A percentile compares a stretch with the other conserved stretches of the same genome.
Conservation (phyloP, 2,113 vertebrate genomes). For the Pseudorectes ferrugineus region DNA sequence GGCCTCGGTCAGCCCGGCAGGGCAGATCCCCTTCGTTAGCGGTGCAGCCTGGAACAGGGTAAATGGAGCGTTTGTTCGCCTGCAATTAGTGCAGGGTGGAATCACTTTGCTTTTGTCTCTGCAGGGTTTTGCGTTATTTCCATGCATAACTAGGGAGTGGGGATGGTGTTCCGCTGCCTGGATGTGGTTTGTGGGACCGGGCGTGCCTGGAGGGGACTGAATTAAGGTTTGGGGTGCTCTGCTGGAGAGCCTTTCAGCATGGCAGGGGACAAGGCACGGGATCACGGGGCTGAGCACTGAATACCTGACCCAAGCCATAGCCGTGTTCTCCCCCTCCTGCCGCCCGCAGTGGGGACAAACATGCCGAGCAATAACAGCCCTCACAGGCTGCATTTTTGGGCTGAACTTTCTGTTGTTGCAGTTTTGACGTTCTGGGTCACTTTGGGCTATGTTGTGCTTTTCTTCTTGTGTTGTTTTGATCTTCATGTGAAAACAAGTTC, state of each 20-base stretch:
- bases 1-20: neutral
- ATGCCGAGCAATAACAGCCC: neutral
- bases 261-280: neutral
- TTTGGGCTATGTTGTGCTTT: conserved; percentile 50
- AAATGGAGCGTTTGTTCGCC: neutral
- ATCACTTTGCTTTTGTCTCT: neutral
- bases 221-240: neutral
- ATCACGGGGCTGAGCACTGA: neutral
- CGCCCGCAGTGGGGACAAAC: neutral
- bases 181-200: neutral
- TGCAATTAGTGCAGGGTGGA: neutral
- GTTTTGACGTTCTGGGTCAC: neutral
- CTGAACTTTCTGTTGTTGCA: conserved; percentile 37
- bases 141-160: neutral
- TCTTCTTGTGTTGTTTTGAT: conserved; percentile 45
- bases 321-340: neutral
- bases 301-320: neutral
- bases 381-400: conserved; percentile 3
- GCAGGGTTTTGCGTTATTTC: neutral
- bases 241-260: neutral
- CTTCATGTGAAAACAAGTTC: conserved; percentile 43
- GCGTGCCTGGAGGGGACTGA: neutral
- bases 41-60: rapidly evolving
- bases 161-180: neutral
- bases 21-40: rapidly evolving